A percentile compares a stretch with the other conserved stretches of the same genome.
Evolutionary conservation across 2,888 invertebrate genomes (phyloP).

Genomic region (Exephanes ischioxanthus): DNA sequence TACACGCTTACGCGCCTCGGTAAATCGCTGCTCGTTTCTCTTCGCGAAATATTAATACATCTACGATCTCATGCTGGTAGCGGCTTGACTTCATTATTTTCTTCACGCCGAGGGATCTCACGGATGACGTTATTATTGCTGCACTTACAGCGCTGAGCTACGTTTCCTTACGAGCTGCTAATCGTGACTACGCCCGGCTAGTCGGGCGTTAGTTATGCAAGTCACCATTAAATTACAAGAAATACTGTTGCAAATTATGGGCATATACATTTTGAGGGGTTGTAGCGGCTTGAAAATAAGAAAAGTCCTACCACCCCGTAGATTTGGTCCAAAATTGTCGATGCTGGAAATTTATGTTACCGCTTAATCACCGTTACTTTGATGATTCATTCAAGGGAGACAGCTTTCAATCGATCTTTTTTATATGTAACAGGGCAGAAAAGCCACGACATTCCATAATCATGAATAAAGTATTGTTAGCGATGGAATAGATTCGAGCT

Average conservation of each 20-base stretch:
- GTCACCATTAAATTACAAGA: constrained; percentile 9
- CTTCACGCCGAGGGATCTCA: constrained; percentile 38
- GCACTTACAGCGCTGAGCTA: constrained; percentile 28
- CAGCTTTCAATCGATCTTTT: neutral
- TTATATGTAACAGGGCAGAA: neutral
- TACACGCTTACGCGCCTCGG: constrained; percentile 36
- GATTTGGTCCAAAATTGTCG: neutral
- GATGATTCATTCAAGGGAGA: neutral
- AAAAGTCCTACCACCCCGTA: neutral
- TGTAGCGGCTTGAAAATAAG: neutral
- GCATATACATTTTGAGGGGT: neutral
- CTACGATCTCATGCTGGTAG: constrained; percentile 12
- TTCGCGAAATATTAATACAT: constrained; percentile 64
- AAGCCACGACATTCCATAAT: neutral
- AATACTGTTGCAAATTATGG: constrained; percentile 7
- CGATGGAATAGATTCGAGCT: neutral
- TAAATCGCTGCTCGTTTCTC: constrained; percentile 64
- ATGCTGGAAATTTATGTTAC: neutral
- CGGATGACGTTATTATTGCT: constrained; percentile 64
- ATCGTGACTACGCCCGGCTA: constrained; percentile 36
- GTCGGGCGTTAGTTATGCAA: neutral
- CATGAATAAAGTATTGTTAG: neutral
- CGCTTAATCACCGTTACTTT: neutral
- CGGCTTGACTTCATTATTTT: constrained; percentile 53
- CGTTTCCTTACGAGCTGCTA: constrained; percentile 60